Evolutionary conservation across 2,797 vertebrate genomes (phyloP).

Genomic region (Schizopygopsis malacanthus): DNA sequence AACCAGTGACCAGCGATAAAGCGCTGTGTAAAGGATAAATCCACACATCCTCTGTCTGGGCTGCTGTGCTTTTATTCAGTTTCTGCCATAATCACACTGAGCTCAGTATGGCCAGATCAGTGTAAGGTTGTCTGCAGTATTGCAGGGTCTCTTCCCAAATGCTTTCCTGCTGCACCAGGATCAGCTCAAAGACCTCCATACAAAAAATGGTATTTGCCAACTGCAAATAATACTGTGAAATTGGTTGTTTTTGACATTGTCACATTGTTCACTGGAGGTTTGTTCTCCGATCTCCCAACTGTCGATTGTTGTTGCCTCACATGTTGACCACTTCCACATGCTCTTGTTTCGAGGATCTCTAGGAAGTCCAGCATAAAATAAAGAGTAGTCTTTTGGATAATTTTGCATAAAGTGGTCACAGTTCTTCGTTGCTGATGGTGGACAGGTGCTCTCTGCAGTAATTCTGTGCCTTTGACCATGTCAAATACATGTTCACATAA

Average conservation of each 20-base stretch:
- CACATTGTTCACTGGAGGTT: accelerated
- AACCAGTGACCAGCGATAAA: slow-evolving; percentile 4
- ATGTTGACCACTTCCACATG: background rate
- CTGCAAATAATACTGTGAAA: accelerated
- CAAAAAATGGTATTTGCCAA: accelerated
- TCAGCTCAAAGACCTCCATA: background rate
- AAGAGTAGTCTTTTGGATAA: accelerated
- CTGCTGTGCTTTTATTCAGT: background rate
- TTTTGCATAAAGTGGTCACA: background rate
- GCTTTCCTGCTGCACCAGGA: background rate
- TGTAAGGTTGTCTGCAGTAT: background rate
- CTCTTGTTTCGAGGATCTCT: background rate
- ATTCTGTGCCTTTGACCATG: background rate
- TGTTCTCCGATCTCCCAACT: accelerated
- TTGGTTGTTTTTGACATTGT: background rate
- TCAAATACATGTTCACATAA: background rate
- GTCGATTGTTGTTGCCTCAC: too few species aligned
- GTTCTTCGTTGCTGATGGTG: background rate
- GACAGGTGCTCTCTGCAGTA: background rate
- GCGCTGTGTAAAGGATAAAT: background rate
- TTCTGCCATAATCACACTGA: background rate
- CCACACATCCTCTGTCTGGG: background rate
- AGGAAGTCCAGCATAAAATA: background rate
- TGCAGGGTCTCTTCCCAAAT: background rate
- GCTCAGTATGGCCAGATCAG: background rate